Base-by-base conservation (phyloP, 2,113 vertebrate species). In the Plectropomus leopardus region DNA sequence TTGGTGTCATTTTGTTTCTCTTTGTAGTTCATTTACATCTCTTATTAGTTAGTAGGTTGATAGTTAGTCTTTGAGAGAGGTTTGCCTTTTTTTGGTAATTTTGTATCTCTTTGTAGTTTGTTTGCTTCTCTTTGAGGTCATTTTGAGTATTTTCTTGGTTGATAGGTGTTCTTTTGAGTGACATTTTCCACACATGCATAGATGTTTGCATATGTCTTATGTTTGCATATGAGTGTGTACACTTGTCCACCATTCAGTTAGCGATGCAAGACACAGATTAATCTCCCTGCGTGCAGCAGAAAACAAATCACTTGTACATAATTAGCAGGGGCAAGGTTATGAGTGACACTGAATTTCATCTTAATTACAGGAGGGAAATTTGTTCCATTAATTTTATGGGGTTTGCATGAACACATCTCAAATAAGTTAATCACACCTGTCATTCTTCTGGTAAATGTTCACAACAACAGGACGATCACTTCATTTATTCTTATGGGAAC, bases 351-450 rank as follows among this genome's bases (percentile, higher is more conserved):
- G 95, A 96, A 96, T 97, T 98, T 96, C 96, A 97, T 99, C 98
- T 98, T 97, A 97, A 99, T 99, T 98, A 98, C 94, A 93, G 94
- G 26, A 58, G 93, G 96, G 95, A 96, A 96, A 98, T 97, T 96
- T 95, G 96, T 96, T 97, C 95, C 96, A 97, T 98, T 98, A 96
- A 97, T 97, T 98, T 97, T 95, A 96, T 96, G 97, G 96, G 96
- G 94, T 95, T 95, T 96, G 96, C 96, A 95, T 96, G 96, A 97
- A 95, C 95, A 96, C 92, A 94, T 96, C 86, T 95, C 95, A 96
- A 94, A 95, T 95, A 96, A 96, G 95, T 96, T 96, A 97, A 97
- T 97, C 95, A 96, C 95, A 96, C 96, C 96, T 96, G 97, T 96
- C 97, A 97, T 89, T 93, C 72, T 66, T 65, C 48, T 24, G 3